Evolutionary conservation across 92 coral and sea anemone species (phyloP).

Genomic region (Epizoanthus illoricatus): DNA sequence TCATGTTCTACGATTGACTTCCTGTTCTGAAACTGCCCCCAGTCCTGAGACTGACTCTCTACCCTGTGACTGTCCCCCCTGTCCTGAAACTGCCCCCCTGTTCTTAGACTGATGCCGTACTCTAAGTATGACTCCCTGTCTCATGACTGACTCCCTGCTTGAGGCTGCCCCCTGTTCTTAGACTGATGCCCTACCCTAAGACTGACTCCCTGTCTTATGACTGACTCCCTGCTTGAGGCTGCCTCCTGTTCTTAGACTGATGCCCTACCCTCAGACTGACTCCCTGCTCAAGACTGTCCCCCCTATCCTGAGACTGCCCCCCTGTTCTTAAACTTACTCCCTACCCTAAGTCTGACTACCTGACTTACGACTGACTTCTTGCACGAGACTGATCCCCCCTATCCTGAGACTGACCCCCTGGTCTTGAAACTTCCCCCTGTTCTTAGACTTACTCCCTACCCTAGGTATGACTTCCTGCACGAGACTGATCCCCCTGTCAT

Average conservation of each 20-base stretch:
- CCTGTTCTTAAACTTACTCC: neutral
- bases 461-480: neutral
- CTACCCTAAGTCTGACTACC: neutral
- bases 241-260: neutral
- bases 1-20: too few relatives aligned
- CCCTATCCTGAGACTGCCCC: neutral
- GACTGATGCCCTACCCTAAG: neutral
- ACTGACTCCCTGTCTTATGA: neutral
- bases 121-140: neutral
- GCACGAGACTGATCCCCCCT: too few relatives aligned
- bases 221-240: neutral
- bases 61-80: neutral
- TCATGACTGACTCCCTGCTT: neutral
- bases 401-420: too few relatives aligned
- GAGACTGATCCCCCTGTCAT: neutral
- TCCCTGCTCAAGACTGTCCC: too few relatives aligned
- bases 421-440: too few relatives aligned
- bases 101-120: neutral
- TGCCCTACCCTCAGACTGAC: too few relatives aligned
- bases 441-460: too few relatives aligned
- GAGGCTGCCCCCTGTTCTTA: neutral
- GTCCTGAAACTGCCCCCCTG: neutral
- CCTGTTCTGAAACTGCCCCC: neutral
- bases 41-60: neutral
- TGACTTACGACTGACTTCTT: neutral